A percentile compares a stretch with the other conserved stretches of the same genome.
Conservation (phyloP, 1,140 invertebrate genomes). For the Drosophila sp. region DNA sequence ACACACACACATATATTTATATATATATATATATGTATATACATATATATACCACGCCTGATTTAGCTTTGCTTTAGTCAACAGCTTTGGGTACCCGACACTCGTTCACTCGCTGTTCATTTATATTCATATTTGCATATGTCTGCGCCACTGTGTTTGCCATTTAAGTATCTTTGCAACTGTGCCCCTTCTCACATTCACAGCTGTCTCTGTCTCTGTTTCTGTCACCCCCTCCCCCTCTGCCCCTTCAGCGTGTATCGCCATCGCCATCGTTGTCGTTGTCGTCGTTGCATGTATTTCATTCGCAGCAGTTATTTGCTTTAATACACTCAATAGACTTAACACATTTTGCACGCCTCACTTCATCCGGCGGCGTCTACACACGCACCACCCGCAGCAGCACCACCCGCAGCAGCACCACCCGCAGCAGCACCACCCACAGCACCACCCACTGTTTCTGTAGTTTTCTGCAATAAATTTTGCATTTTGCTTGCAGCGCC, state of each 20-base stretch:
- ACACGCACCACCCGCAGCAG: slow-evolving; percentile 20
- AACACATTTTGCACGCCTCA: slow-evolving; percentile 78
- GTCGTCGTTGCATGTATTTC: slow-evolving; percentile 66
- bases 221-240: too few relatives aligned
- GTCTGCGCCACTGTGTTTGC: slow-evolving; percentile 42
- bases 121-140: slow-evolving; percentile 82
- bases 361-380: slow-evolving; percentile 44
- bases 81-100: not conserved
- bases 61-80: slow-evolving; percentile 27
- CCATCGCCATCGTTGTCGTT: slow-evolving; percentile 37
- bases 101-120: slow-evolving; percentile 71
- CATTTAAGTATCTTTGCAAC: slow-evolving; percentile 57
- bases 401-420: slow-evolving; percentile 10
- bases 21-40: slow-evolving; percentile 7
- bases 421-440: not conserved
- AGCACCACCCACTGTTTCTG: slow-evolving; percentile 50
- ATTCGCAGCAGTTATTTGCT: slow-evolving; percentile 81
- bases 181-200: slow-evolving; percentile 13
- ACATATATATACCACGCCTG: slow-evolving; percentile 4
- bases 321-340: slow-evolving; percentile 83
- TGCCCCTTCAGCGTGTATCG: slow-evolving; percentile 34
- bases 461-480: slow-evolving; percentile 80
- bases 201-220: not conserved
- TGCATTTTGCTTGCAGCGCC: slow-evolving; percentile 75
- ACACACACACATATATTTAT: slow-evolving; percentile 1